A percentile compares a stretch with the other conserved stretches of the same genome.
phyloP scores from a whole-genome alignment of 2,797 vertebrate genomes.

The Acanthopagrus latus region DNA sequence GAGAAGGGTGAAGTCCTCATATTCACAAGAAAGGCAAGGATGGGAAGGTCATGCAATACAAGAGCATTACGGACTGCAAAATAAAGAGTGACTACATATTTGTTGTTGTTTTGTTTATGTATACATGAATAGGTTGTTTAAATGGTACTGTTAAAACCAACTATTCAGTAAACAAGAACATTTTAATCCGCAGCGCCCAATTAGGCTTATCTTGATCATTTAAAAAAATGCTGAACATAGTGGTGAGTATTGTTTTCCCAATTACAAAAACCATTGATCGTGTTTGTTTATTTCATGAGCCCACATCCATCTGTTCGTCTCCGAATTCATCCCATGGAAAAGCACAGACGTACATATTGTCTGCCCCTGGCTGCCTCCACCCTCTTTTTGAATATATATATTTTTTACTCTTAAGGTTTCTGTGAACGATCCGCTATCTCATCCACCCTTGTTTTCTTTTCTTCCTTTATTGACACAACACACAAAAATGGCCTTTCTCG shows the following conservation, averaged over 20 bases:
- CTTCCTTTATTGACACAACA: constrained; percentile 77
- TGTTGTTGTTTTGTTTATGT: not conserved
- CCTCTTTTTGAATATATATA: not conserved
- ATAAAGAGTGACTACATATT: constrained; percentile 23
- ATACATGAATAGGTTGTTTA: not conserved
- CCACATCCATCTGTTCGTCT: constrained; percentile 4
- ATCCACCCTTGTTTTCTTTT: constrained; percentile 71
- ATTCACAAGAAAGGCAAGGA: constrained; percentile 17
- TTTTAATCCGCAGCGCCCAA: not conserved
- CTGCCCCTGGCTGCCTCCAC: constrained; percentile 7
- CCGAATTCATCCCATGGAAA: not conserved
- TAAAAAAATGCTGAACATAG: not conserved
- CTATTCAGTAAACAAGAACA: not conserved
- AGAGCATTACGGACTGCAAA: constrained; percentile 1
- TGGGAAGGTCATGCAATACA: constrained; percentile 17
- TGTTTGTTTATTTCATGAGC: not conserved
- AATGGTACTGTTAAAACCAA: constrained; percentile 8
- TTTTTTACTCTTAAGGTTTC: too few species aligned
- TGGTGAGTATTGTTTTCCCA: not conserved
- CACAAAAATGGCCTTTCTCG: constrained; percentile 69
- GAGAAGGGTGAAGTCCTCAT: constrained; percentile 18
- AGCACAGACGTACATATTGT: constrained; percentile 26
- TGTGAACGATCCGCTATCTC: constrained; percentile 62
- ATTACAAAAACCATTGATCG: not conserved
- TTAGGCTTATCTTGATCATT: not conserved